A percentile compares a stretch with the other conserved stretches of the same genome.
These are phyloP conservation scores for Drosophila vallismaia DNA, from an alignment of 2,888 invertebrate species.

Conservation along the genomic window DNA sequence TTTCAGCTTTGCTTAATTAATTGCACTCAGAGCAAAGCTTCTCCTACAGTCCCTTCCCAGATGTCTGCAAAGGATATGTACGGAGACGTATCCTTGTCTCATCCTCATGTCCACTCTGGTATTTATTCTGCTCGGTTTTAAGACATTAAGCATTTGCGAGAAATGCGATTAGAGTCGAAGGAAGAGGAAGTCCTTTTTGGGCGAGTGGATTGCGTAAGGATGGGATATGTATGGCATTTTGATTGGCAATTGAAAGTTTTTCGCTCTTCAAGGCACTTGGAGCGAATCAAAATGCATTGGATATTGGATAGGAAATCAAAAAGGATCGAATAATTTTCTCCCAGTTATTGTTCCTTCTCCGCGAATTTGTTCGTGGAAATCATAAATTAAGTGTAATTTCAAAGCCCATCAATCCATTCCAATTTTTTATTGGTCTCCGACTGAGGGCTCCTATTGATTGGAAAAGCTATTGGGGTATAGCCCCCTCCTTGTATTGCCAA, in stretches of 20 bases:
- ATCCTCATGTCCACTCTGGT: constrained; percentile 30
- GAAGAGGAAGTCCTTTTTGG: constrained; percentile 1
- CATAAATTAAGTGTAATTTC: neutral
- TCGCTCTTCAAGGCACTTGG: neutral
- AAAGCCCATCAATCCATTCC: neutral
- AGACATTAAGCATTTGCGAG: constrained; percentile 49
- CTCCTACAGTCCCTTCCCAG: too few species aligned
- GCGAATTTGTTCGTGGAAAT: neutral
- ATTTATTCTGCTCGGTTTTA: constrained; percentile 42
- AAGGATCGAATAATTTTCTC: too few species aligned
- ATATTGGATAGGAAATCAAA: neutral
- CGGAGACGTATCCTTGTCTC: constrained; percentile 13
- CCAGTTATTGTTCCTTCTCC: too few species aligned
- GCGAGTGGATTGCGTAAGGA: constrained; percentile 2
- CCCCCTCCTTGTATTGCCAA: constrained; percentile 4
- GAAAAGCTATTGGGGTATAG: neutral
- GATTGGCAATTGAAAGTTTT: constrained; percentile 18
- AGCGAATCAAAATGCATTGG: neutral
- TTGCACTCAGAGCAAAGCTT: constrained; percentile 66
- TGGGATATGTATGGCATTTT: constrained; percentile 6
- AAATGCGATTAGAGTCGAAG: constrained; percentile 37
- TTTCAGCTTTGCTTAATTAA: constrained; percentile 77
- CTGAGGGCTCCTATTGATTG: neutral
- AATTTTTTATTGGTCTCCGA: neutral
- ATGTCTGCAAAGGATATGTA: constrained; percentile 39